Evolutionary conservation across 2,113 vertebrate species (phyloP).

Genomic region (Plecturocebus donacophilus): DNA sequence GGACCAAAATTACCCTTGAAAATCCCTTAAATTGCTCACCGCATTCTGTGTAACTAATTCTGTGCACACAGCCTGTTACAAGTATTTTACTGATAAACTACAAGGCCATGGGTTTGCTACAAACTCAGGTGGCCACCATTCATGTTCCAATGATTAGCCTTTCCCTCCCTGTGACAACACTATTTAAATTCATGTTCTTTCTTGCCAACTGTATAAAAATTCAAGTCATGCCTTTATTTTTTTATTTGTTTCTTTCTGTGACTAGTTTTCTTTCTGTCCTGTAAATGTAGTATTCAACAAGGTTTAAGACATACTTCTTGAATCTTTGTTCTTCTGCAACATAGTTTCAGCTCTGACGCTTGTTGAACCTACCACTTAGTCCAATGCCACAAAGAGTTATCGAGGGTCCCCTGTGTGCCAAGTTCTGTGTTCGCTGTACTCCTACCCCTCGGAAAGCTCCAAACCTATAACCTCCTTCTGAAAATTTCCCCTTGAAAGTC

Average conservation of each 20-base stretch:
- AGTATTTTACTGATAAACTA: accelerated
- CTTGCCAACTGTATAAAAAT: not conserved
- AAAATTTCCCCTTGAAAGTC: not conserved
- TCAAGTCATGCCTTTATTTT: not conserved
- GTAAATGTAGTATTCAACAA: not conserved
- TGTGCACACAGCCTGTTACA: not conserved
- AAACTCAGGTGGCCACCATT: not conserved
- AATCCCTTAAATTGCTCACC: not conserved
- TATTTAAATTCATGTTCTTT: not conserved
- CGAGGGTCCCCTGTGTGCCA: not conserved
- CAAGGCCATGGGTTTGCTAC: not conserved
- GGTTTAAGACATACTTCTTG: not conserved
- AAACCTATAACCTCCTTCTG: not conserved
- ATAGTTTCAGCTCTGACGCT: not conserved
- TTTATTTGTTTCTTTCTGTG: not conserved
- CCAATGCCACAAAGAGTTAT: not conserved
- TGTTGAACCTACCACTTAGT: not conserved
- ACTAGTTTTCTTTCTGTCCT: not conserved
- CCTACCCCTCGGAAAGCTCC: not conserved
- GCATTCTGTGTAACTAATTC: not conserved
- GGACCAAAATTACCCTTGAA: not conserved
- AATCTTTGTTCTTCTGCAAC: not conserved
- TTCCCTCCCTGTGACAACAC: not conserved
- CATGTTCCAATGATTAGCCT: not conserved
- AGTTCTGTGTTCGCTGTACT: not conserved